Evolutionary conservation across 2,113 vertebrate species (phyloP), one percentile per base, ranked within the genome.

Genomic region (Rynchops niger): DNA sequence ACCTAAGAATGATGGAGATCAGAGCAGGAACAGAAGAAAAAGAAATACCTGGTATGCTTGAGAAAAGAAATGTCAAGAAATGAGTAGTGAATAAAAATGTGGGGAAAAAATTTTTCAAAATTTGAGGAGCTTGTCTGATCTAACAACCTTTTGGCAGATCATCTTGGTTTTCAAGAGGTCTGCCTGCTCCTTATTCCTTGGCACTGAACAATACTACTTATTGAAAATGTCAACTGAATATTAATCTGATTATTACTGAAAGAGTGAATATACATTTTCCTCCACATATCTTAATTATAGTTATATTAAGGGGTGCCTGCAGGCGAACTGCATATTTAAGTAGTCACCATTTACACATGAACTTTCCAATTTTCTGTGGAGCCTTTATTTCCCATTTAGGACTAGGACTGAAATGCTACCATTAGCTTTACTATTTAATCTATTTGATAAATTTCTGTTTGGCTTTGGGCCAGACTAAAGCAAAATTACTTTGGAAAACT

Each of bases 381-480:
- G 79, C 45, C 22, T 88, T 86, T 92, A 90, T 80, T 96, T 97
- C 71, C 59, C 55, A 74, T 83, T 94, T 77, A 92, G 70, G 67
- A 72, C 74, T 47, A 86, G 62, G n/a, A 66, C 74, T 90, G 71
- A 93, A 92, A 85, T 49, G 83, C 26, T 85, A 67, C 74, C 11
- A 8, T 82, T 95, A 91, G 52, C 49, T 86, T 90, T 86, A 86
- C 17, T 55, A 80, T 85, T 93, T 94, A 95, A 96, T 93, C 74
- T 88, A 73, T 66, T 82, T 83, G 42, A 94, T 88, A 90, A 85
- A 90, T 94, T 88, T 90, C 66, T 50, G 15, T 77, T 90, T 95
- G 92, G 88, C 74, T 93, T 82, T 90, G 53, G n/a, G 53, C 90
- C 92, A 94, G 49, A 62, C 36, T 77, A 62, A 52, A 86, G 38